A percentile compares a stretch with the other conserved stretches of the same genome.
Evolutionary conservation across 1,140 invertebrate species (phyloP).

Genomic region (Drosophila sp.): DNA sequence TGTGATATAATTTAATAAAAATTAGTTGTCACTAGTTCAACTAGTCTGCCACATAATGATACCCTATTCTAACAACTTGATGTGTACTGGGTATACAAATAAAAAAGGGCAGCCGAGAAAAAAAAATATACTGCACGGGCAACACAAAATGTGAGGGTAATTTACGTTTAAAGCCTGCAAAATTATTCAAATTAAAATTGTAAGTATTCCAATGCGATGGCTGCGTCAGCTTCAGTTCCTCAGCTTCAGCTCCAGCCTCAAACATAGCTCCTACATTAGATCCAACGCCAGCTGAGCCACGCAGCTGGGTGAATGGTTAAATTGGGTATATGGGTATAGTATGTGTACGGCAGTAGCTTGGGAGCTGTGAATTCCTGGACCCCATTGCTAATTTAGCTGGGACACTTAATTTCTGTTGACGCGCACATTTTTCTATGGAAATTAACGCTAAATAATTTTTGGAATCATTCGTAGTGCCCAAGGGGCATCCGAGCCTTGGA

Average conservation of each 20-base stretch:
- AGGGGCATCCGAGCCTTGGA: constrained; percentile 14
- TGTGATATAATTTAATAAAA: too few relatives aligned
- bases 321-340: background rate
- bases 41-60: too few relatives aligned
- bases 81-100: constrained; percentile 23
- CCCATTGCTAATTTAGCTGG: constrained; percentile 79
- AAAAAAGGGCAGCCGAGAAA: constrained; percentile 25
- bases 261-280: constrained; percentile 22
- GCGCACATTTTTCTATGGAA: constrained; percentile 83
- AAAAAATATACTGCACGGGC: constrained; percentile 45
- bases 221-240: constrained; percentile 54
- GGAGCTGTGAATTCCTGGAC: constrained; percentile 33
- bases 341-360: constrained; percentile 2
- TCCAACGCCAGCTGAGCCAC: constrained; percentile 33
- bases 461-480: constrained; percentile 65
- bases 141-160: constrained; percentile 69
- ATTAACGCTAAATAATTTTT: constrained; percentile 83
- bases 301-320: constrained; percentile 14
- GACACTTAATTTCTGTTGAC: constrained; percentile 83
- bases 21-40: too few relatives aligned
- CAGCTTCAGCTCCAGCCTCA: constrained; percentile 27
- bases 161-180: constrained; percentile 82
- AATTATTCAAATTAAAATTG: constrained; percentile 83
- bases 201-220: constrained; percentile 77
- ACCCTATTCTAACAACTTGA: background rate